These are phyloP conservation scores for Aspidapion aeneum DNA, from an alignment of 2,888 invertebrate genomes.

Conservation along the genomic window DNA sequence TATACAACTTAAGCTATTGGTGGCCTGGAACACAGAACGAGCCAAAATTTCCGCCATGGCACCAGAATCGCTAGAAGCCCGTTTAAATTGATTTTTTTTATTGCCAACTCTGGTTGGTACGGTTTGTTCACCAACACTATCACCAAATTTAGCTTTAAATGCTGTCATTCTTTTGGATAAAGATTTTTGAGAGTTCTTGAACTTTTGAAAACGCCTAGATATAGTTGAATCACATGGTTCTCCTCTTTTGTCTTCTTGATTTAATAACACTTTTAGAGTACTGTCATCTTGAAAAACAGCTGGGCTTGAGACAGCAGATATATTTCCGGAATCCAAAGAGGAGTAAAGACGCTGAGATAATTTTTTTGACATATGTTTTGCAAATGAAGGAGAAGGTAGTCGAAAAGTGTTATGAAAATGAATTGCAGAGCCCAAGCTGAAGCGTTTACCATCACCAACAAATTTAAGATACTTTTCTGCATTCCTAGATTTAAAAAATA, in stretches of 20 bases:
- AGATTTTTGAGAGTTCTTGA: constrained; percentile 59
- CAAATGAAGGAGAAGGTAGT: constrained; percentile 13
- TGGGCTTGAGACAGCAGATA: constrained; percentile 31
- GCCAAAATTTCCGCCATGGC: constrained; percentile 66
- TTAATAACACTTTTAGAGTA: constrained; percentile 44
- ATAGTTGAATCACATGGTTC: constrained; percentile 49
- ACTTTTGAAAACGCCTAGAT: constrained; percentile 47
- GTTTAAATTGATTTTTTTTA: constrained; percentile 48
- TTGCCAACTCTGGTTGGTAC: constrained; percentile 48
- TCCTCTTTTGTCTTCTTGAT: constrained; percentile 60
- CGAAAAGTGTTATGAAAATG: constrained; percentile 22
- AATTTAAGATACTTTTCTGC: constrained; percentile 46
- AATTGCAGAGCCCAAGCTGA: constrained; percentile 39
- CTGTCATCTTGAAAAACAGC: constrained; percentile 26
- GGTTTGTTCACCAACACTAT: constrained; percentile 49
- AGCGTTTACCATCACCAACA: constrained; percentile 45
- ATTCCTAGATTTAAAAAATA: constrained; percentile 38
- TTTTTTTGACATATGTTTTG: constrained; percentile 28
- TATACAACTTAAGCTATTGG: constrained; percentile 57
- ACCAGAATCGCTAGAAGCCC: constrained; percentile 49
- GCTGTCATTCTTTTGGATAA: constrained; percentile 60
- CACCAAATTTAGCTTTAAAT: constrained; percentile 55
- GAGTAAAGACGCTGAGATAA: constrained; percentile 34
- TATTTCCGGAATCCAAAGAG: constrained; percentile 30
- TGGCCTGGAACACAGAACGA: constrained; percentile 59